Percentiles rank a stretch among this genome's conserved stretches.
These are phyloP conservation scores for Molossus molossus DNA, from an alignment of 2,797 vertebrate species.

Conservation along the genomic window DNA sequence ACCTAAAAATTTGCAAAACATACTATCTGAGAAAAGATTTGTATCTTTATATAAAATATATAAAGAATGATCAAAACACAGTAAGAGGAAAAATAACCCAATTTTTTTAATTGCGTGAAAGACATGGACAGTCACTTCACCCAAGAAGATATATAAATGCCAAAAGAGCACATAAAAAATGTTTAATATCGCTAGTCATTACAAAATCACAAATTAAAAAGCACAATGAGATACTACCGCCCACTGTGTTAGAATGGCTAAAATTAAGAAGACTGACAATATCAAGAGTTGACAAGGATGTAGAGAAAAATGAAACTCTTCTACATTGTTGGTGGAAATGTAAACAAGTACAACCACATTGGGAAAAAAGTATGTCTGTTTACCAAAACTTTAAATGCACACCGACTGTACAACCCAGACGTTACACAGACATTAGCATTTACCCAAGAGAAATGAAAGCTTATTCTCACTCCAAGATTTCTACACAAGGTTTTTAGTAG, in stretches of 20 bases:
- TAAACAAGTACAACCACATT: neutral
- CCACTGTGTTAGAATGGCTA: neutral
- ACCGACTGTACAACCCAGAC: neutral
- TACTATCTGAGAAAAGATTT: neutral
- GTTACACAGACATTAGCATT: neutral
- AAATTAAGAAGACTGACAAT: neutral
- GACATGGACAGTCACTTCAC: neutral
- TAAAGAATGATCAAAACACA: neutral
- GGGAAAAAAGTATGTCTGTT: neutral
- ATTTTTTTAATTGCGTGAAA: neutral
- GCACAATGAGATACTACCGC: neutral
- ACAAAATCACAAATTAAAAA: neutral
- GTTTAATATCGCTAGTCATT: neutral
- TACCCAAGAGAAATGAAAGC: constrained; percentile 24
- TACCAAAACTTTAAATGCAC: neutral
- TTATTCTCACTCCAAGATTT: neutral
- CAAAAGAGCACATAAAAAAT: neutral
- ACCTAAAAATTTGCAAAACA: neutral
- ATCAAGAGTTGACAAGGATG: neutral
- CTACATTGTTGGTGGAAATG: neutral
- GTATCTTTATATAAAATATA: neutral
- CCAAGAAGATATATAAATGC: neutral
- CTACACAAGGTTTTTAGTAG: neutral
- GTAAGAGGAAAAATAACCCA: neutral
- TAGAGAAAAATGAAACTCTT: neutral